These are phyloP conservation scores for Climacteris rufus DNA, from an alignment of 2,113 vertebrate species.

Conservation along the genomic window DNA sequence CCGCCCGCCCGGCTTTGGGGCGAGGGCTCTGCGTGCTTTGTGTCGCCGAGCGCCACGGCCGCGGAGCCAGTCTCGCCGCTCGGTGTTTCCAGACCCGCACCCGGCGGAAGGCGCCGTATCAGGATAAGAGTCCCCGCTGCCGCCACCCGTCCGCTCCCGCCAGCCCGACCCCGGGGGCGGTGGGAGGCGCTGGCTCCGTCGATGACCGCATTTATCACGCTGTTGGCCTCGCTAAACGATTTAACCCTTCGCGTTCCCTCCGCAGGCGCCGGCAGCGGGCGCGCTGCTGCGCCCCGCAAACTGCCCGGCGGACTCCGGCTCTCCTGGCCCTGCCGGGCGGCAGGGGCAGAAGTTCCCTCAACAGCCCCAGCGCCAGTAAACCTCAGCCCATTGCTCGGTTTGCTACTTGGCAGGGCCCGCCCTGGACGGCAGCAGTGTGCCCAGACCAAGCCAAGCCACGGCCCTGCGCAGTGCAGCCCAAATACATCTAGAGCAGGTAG, in stretches of 20 bases:
- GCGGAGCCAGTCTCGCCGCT: conserved; percentile 66
- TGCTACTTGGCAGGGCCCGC: neutral
- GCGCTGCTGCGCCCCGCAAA: neutral
- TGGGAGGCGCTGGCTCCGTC: neutral
- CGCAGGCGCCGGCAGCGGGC: neutral
- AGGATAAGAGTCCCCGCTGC: conserved; percentile 75
- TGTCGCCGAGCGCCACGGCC: conserved; percentile 61
- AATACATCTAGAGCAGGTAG: fast-evolving
- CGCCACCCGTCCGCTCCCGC: conserved; percentile 6
- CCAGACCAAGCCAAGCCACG: neutral
- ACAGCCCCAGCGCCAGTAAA: neutral
- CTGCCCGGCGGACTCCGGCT: neutral
- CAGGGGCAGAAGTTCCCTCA: neutral
- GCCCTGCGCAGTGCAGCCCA: no score
- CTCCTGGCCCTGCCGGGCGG: fast-evolving
- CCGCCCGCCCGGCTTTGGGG: neutral
- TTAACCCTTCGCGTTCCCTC: neutral
- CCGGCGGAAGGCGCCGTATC: conserved; percentile 69
- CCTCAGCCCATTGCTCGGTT: neutral
- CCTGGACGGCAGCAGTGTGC: neutral
- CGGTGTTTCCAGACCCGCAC: conserved; percentile 70
- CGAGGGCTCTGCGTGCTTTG: conserved; percentile 52
- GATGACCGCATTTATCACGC: neutral
- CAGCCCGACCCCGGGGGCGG: neutral
- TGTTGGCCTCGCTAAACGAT: neutral